Evolutionary conservation across 2,113 vertebrate species (phyloP).

Genomic region (Aix galericulata): DNA sequence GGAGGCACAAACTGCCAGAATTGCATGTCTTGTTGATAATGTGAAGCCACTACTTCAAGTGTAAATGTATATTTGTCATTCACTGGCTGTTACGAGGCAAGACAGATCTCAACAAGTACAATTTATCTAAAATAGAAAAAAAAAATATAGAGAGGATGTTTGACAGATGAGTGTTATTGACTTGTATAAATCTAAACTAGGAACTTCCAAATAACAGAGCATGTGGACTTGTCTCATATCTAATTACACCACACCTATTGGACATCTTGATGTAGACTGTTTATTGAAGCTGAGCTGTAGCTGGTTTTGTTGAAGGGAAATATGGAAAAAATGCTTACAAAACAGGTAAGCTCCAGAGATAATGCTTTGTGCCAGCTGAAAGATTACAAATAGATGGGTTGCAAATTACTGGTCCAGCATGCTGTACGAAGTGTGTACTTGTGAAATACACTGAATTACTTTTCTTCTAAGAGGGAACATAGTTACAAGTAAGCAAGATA

Average conservation of each 20-base stretch:
- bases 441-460: neutral
- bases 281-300: neutral
- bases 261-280: neutral
- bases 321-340: neutral
- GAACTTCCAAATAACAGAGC: neutral
- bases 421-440: neutral
- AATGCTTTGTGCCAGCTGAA: no score
- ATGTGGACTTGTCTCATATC: neutral
- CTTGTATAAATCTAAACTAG: neutral
- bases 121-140: neutral
- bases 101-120: neutral
- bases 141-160: neutral
- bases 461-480: neutral
- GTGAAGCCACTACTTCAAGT: slow-evolving; percentile 1
- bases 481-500: neutral
- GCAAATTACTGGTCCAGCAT: neutral
- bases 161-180: neutral
- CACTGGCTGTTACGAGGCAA: neutral
- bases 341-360: neutral
- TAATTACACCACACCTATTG: neutral
- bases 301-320: neutral
- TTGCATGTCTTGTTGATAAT: neutral
- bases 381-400: neutral
- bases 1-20: slow-evolving; percentile 1
- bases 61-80: slow-evolving; percentile 1